Conservation (phyloP, 2,888 invertebrate genomes). For the Mycogona germanica region DNA sequence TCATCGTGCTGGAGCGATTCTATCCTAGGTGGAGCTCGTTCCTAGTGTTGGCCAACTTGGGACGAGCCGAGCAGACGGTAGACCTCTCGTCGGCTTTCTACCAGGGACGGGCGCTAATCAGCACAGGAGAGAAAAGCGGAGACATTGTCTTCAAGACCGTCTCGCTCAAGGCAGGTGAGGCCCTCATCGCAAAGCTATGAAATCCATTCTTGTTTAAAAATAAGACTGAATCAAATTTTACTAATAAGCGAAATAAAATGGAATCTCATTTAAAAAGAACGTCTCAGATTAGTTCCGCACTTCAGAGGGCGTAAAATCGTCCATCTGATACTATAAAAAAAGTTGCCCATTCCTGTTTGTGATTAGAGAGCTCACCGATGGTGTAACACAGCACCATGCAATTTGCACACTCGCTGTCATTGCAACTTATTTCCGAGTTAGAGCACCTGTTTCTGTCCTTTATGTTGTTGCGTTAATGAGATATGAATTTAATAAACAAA, state of each 20-base stretch:
- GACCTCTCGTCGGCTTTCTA: constrained; percentile 65
- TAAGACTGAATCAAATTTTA: constrained; percentile 6
- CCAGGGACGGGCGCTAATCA: constrained; percentile 51
- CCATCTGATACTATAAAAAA: too few relatives aligned
- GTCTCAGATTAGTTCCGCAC: too few relatives aligned
- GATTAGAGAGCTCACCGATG: too few relatives aligned
- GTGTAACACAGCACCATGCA: too few relatives aligned
- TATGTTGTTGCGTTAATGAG: too few relatives aligned
- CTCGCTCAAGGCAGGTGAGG: constrained; percentile 46
- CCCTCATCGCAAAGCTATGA: constrained; percentile 45
- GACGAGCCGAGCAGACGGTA: constrained; percentile 26
- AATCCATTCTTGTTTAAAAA: constrained; percentile 9
- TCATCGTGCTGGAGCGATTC: constrained; percentile 60
- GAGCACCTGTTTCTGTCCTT: too few relatives aligned
- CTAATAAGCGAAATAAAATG: neutral
- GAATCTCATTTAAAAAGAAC: too few relatives aligned
- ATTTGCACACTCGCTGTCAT: too few relatives aligned
- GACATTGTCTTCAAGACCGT: constrained; percentile 44
- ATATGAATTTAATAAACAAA: too few relatives aligned
- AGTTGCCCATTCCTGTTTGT: too few relatives aligned
- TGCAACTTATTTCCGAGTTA: too few relatives aligned
- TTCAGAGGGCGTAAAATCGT: too few relatives aligned
- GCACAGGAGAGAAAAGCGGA: constrained; percentile 37
- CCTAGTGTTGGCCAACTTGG: constrained; percentile 61
- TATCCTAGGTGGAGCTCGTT: constrained; percentile 65